Base-by-base conservation (phyloP, 2,888 invertebrate genomes). In the Parasteatoda lunata region DNA sequence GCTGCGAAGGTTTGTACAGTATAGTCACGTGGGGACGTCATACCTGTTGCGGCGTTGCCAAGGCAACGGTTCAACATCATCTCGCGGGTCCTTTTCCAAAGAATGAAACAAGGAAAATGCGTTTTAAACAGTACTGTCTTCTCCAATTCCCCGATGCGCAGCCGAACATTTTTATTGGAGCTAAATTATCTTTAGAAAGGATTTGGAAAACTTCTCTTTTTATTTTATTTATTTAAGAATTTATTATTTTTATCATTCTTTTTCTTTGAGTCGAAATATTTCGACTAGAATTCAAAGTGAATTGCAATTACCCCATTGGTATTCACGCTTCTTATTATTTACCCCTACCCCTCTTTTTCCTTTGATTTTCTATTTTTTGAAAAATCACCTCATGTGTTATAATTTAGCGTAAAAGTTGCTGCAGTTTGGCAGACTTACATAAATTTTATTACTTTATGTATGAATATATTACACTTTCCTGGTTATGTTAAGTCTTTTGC, bases 31-130 rank as follows among this genome's bases (percentile, higher is more conserved):
- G 85, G 76, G 66, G 70, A 77, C 84, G 84, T 80, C 80, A 80
- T 80, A 86, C 85, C 85, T 86, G 85, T 86, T 86, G 85, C 85
- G 80, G 76, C 77, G 85, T 86, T 51, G 47, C 80, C 77, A 80
- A 80, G 80, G 77, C 45, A 59, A 85, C 84, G 59, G 49, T 49
- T 59, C 75, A 59, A 70, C 75, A 66, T 84, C 79, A 71, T 68
- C 79, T 68, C 69, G 8, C 51, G 52, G 54, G 54, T 66, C 68
- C 52, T 64, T 69, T 69, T 45, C 66, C 52, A 52, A 30, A 77
- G 9, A 65, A n/a, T n/a, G 59, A 76, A 77, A 84, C 77, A 84
- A 77, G 84, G 84, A 66, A 84, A 83, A 84, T 77, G 84, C 77
- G 71, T 77, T 84, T 84, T 84, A 84, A 84, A 84, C 52, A 70